phyloP scores from a whole-genome alignment of 2,113 vertebrate genomes.

The Ovibos moschatus region DNA sequence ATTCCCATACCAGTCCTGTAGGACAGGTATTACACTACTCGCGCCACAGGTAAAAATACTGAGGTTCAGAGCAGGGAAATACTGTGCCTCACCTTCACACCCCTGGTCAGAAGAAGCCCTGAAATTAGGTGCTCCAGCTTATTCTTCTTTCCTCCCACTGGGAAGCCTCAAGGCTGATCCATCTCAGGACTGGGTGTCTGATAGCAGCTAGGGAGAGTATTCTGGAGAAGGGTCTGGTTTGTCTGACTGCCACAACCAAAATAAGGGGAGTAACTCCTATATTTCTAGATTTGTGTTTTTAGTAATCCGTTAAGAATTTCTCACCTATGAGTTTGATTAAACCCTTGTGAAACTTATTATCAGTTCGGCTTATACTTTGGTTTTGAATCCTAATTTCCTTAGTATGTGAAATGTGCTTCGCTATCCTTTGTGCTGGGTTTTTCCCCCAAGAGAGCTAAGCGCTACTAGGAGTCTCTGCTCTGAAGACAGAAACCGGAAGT shows the following conservation, averaged over 20 bases:
- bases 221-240: background rate
- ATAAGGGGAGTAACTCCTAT: background rate
- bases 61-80: background rate
- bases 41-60: background rate
- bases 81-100: background rate
- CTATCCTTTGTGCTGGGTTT: background rate
- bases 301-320: background rate
- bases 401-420: background rate
- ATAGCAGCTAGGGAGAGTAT: background rate
- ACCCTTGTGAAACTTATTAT: background rate
- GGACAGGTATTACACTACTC: background rate
- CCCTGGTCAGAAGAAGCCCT: background rate
- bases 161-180: background rate
- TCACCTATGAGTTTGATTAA: background rate
- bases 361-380: background rate
- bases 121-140: background rate
- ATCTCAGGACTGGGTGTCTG: background rate
- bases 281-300: background rate
- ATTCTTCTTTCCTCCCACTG: background rate
- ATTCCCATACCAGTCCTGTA: background rate
- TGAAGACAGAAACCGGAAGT: background rate
- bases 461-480: background rate
- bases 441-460: background rate
- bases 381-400: background rate
- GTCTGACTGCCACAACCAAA: background rate